Evolutionary conservation across 2,888 invertebrate species (phyloP).

Genomic region (Meta bourneti): DNA sequence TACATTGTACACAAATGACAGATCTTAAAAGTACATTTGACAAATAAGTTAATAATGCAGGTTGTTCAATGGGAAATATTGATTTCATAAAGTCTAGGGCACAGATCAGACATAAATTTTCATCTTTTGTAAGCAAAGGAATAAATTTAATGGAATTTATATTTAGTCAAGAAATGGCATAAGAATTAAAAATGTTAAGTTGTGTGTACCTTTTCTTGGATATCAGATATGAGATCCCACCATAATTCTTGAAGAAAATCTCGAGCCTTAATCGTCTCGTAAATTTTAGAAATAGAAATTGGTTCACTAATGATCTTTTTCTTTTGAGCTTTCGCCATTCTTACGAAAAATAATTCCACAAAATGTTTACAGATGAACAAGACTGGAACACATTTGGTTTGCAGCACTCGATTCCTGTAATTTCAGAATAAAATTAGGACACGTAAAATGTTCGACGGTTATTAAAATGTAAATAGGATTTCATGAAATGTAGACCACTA

Average conservation of each 20-base stretch:
- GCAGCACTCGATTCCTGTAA: neutral
- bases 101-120: too few relatives aligned
- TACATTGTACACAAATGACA: too few relatives aligned
- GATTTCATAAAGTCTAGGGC: too few relatives aligned
- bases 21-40: too few relatives aligned
- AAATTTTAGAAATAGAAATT: slow-evolving; percentile 5
- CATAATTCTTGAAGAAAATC: slow-evolving; percentile 35
- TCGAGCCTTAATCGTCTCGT: slow-evolving; percentile 30
- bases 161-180: neutral
- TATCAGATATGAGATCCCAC: slow-evolving; percentile 34
- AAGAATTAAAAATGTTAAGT: neutral
- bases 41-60: too few relatives aligned
- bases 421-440: neutral
- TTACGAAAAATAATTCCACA: neutral
- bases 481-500: too few relatives aligned
- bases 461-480: too few relatives aligned
- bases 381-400: neutral
- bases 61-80: too few relatives aligned
- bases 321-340: slow-evolving; percentile 26
- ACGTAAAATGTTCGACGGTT: too few relatives aligned
- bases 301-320: neutral
- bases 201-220: slow-evolving; percentile 44
- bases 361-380: neutral
- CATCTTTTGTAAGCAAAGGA: too few relatives aligned
- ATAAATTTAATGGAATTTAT: too few relatives aligned